These are phyloP conservation scores for Pygoscelis adeliae DNA, from an alignment of 2,113 vertebrate genomes.

Conservation along the genomic window DNA sequence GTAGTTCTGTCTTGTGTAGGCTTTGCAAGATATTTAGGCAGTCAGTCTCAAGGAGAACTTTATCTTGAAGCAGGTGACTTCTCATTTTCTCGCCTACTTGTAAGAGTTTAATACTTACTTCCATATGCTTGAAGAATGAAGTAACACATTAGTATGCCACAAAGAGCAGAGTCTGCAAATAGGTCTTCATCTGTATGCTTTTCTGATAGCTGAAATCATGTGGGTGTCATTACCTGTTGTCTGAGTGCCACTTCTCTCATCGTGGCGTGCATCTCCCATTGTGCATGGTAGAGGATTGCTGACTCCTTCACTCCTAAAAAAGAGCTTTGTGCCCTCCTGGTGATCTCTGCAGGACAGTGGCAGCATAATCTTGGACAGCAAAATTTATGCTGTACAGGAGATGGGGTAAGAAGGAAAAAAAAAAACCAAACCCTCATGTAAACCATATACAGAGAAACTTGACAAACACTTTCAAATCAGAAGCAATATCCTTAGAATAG, in stretches of 20 bases:
- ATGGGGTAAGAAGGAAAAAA: background rate
- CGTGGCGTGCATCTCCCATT: fast-evolving
- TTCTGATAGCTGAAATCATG: background rate
- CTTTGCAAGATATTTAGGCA: background rate
- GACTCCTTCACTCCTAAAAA: background rate
- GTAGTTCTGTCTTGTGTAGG: background rate
- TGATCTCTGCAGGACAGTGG: background rate
- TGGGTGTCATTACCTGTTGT: background rate
- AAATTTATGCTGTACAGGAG: background rate
- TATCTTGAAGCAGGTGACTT: background rate
- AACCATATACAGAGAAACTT: background rate
- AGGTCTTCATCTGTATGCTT: background rate
- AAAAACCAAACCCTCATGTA: background rate
- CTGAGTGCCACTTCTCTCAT: background rate
- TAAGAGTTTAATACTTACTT: background rate
- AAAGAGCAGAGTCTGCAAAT: background rate
- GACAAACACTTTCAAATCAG: background rate
- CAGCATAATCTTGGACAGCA: background rate
- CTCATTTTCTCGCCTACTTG: background rate
- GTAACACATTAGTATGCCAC: background rate
- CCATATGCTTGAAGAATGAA: background rate
- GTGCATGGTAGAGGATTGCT: background rate
- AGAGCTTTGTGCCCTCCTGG: background rate
- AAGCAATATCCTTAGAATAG: background rate
- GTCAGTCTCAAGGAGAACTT: background rate